A percentile compares a stretch with the other conserved stretches of the same genome.
phyloP scores from a whole-genome alignment of 2,797 vertebrate species.

The Danio choprae region DNA sequence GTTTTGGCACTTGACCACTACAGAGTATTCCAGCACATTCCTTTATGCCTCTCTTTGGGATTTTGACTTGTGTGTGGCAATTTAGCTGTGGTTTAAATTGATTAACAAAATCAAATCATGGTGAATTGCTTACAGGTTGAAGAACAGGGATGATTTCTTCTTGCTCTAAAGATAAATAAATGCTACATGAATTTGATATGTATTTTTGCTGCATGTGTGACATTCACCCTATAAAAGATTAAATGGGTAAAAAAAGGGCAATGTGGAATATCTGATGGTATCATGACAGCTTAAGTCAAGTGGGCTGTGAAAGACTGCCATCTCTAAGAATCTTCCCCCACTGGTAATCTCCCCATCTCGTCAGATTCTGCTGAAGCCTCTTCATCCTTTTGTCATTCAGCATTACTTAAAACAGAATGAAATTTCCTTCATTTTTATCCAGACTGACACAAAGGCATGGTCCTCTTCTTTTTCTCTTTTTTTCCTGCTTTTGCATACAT shows the following conservation, averaged over 20 bases:
- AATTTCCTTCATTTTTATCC: constrained; percentile 44
- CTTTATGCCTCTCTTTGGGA: constrained; percentile 12
- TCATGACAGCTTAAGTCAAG: constrained; percentile 62
- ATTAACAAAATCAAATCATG: not conserved
- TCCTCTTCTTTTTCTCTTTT: constrained; percentile 21
- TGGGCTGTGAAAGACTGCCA: constrained; percentile 63
- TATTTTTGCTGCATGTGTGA: constrained; percentile 28
- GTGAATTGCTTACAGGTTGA: not conserved
- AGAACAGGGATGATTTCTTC: constrained; percentile 1
- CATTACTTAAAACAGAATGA: constrained; percentile 52
- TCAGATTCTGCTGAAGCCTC: constrained; percentile 51
- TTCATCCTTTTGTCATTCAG: constrained; percentile 57
- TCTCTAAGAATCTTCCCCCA: constrained; percentile 55
- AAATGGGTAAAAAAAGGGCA: not conserved
- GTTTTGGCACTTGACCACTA: constrained; percentile 14
- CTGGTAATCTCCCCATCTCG: constrained; percentile 56
- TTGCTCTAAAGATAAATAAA: constrained; percentile 39
- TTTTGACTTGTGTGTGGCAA: not conserved
- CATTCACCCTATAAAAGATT: constrained; percentile 56
- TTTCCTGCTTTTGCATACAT: constrained; percentile 21
- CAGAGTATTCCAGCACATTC: constrained; percentile 21
- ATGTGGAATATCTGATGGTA: constrained; percentile 57
- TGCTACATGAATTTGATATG: constrained; percentile 41
- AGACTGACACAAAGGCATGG: constrained; percentile 41
- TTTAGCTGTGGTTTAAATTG: not conserved